Base-by-base conservation (phyloP, 2,113 vertebrate species). In the Benitochromis conjunctus region DNA sequence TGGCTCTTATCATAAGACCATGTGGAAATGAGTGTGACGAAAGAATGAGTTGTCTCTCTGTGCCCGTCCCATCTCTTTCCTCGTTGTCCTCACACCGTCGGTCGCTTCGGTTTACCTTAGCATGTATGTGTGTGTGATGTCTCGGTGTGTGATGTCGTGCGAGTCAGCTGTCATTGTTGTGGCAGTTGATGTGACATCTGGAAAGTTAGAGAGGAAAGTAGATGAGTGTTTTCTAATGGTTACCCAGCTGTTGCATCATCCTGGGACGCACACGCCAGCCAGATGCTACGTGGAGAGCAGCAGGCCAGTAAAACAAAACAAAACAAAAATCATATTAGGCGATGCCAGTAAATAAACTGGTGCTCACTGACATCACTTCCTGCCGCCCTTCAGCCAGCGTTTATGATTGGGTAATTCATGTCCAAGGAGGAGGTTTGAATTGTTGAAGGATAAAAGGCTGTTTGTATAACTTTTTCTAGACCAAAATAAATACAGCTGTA, bases 241-340 rank as follows among this genome's bases (percentile, higher is more conserved):
- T 92, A 87, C 86, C 85, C 89, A 91, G 94, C 84, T 94, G 93
- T 96, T 95, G 93, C 94, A 90, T 95, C 92, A 92, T 93, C 71
- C 62, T 13, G 58, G 86, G 85, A 81, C 24, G 11, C 60, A 29
- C 38, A 58, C 55, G 82, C 74, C 51, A 16, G 80, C 78, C 84
- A 91, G 85, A 90, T 86, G 88, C 87, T 88, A 29, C 53, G 79
- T 93, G 88, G 85, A 91, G 60, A 84, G 76, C 64, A 38, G 86
- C 76, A 79, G 86, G 18, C 64, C 66, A 56, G 26, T 80, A 53
- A 21, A 6, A 38, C 36, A n/a, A 64, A 11, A 38, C 38, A n/a
- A 64, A 62, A 38, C 29, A 60, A 76, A 64, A 66, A 86, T 71
- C 64, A 78, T 79, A 79, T 88, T 79, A 41, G 34, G 34, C 9